Evolutionary conservation across 2,797 vertebrate genomes (phyloP).

Genomic region (Eleutherodactylus coqui): DNA sequence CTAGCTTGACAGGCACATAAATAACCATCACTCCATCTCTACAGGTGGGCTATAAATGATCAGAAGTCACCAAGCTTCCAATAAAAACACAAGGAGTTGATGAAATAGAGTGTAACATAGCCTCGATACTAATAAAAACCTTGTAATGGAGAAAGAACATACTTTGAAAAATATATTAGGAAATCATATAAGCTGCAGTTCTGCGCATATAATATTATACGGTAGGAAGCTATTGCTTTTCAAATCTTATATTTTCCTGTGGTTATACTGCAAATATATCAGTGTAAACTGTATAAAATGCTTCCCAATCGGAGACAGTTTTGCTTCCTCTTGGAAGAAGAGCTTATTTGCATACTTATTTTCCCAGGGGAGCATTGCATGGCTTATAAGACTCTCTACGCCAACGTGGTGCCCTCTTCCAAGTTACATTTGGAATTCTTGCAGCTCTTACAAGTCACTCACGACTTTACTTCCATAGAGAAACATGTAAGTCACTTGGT

Average conservation of each 20-base stretch:
- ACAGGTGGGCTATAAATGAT: conserved; percentile 9
- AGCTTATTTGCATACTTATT: too few species aligned
- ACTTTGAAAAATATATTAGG: background rate
- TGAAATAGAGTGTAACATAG: background rate
- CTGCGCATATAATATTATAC: background rate
- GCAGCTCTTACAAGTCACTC: too few species aligned
- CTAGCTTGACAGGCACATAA: background rate
- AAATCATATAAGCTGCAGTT: background rate
- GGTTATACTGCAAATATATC: background rate
- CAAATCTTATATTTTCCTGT: background rate
- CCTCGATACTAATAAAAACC: background rate
- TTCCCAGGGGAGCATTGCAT: too few species aligned
- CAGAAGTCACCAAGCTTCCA: conserved; percentile 1
- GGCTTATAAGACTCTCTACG: too few species aligned
- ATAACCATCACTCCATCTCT: background rate
- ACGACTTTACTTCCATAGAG: too few species aligned
- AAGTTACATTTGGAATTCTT: too few species aligned
- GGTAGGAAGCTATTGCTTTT: background rate
- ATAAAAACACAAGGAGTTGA: background rate
- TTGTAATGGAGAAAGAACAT: background rate
- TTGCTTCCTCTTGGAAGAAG: too few species aligned
- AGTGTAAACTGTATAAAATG: background rate
- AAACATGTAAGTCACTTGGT: too few species aligned
- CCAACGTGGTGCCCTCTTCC: too few species aligned
- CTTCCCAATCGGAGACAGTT: too few species aligned